Evolutionary conservation across 2,888 invertebrate genomes (phyloP), one percentile per base, ranked within the genome.

Genomic region (Julus scandinavius): DNA sequence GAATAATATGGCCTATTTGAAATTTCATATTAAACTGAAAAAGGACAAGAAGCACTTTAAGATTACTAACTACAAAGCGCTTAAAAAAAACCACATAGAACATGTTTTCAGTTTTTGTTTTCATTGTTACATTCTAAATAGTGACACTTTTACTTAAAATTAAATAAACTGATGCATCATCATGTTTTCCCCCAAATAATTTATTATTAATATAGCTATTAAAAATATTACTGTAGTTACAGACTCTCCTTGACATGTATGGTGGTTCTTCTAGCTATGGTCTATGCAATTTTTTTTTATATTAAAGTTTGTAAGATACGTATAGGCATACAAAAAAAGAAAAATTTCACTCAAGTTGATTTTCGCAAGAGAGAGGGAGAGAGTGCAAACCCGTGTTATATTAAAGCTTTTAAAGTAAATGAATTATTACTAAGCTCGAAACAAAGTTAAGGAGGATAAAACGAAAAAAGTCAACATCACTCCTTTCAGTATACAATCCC

Each of bases 361-460:
- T 80, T 80, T 38, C 38, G 80, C 11, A 6, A 5, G 80, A 80
- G 80, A 72, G 80, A 20, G n/a, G n/a, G 80, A 80, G 80, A 72
- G 63, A 80, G 80, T 80, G 80, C 80, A 80, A 80, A 80, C 38
- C 38, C 80, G 38, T 80, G 80, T 80, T 80, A 80, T 80, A 80
- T 80, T 80, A 80, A 80, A 80, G 80, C 80, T 80, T 80, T 80
- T 80, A 80, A 80, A 80, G 80, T 80, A 80, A 80, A 80, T 80
- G 80, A 80, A 80, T 80, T 80, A 80, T 80, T 80, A 80, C 80
- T 80, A 80, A 80, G 80, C 80, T 38, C 80, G 29, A 80, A 80
- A 80, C 20, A 80, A 80, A 29, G 80, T 80, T 80, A 80, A 80
- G 80, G 80, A 29, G 80, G 38, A 80, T 80, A 80, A 20, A 80